Base-by-base conservation (phyloP, 2,113 vertebrate species). In the Piaya cayana region DNA sequence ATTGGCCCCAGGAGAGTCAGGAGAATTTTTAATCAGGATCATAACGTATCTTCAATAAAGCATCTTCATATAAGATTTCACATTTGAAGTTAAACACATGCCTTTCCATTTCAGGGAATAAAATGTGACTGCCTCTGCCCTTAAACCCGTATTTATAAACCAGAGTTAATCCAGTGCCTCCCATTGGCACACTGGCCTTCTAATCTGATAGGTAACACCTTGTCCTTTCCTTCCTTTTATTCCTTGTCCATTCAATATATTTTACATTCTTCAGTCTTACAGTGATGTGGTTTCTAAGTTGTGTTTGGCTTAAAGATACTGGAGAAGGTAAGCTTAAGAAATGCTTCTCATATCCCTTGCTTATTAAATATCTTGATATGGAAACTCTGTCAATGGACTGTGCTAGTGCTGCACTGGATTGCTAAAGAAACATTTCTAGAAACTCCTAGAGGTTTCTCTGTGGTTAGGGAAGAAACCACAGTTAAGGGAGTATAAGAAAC, bases 11-110 rank as follows among this genome's bases (percentile, higher is more conserved):
- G 55, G 62, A 92, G 68, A 88, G 34, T 10, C 18, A 52, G 25
- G 3, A 22, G 25, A 87, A 89, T 80, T 95, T 70, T 85, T 88
- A 86, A 77, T 74, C 16, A 63, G 47, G 79, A 68, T 91, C 42
- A 77, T 36, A 71, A 49, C 6, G 16, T 39, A 71, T 49, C 43
- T 90, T 89, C 76, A 82, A 7, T 67, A 30, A 74, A 56, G 9
- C 36, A 50, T 55, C 26, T 71, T 82, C 43, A 25, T 45, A 3
- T 25, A 47, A 72, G 36, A 52, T 49, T 84, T 91, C 59, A 47
- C 29, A 45, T 36, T 53, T 85, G 23, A 58, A 86, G 25, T 32
- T 36, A 47, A 42, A 58, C 45, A 64, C 2, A 0, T 39, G 11
- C 15, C 11, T 87, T 91, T 56, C 18, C 42, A 52, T 20, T 69